Percentiles rank a stretch among this genome's conserved stretches.
phyloP scores from a whole-genome alignment of 2,797 vertebrate genomes.

The Acanthurus tractus region DNA sequence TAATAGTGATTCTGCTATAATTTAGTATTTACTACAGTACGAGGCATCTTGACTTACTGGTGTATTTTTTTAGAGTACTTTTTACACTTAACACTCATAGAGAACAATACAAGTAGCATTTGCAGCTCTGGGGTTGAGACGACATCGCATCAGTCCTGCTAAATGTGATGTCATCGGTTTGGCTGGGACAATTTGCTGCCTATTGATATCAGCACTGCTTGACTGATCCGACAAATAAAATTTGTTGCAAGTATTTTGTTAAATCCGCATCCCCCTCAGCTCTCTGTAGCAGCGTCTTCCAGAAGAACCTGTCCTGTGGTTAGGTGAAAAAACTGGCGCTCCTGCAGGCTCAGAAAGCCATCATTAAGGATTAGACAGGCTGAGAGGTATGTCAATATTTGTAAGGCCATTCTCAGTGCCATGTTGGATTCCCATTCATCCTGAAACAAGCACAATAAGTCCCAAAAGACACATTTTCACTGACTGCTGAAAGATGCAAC shows the following conservation, averaged over 20 bases:
- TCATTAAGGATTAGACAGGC: constrained; percentile 65
- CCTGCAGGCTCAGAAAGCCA: constrained; percentile 47
- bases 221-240: constrained; percentile 41
- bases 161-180: background rate
- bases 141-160: constrained; percentile 3
- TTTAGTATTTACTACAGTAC: background rate
- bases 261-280: background rate
- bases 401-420: constrained; percentile 42
- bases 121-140: background rate
- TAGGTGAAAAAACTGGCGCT: constrained; percentile 14
- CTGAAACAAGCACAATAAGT: constrained; percentile 30
- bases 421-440: constrained; percentile 44
- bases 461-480: constrained; percentile 31
- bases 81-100: background rate
- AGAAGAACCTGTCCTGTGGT: constrained; percentile 27
- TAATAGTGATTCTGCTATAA: background rate
- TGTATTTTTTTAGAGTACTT: background rate
- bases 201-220: constrained; percentile 10
- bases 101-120: constrained; percentile 3
- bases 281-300: constrained; percentile 31
- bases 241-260: constrained; percentile 1
- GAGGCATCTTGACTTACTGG: background rate
- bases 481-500: constrained; percentile 41
- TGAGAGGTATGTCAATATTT: constrained; percentile 75
- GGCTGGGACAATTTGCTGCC: constrained; percentile 17